Conservation (phyloP, 2,888 invertebrate species). For the Heliconius cydno region DNA sequence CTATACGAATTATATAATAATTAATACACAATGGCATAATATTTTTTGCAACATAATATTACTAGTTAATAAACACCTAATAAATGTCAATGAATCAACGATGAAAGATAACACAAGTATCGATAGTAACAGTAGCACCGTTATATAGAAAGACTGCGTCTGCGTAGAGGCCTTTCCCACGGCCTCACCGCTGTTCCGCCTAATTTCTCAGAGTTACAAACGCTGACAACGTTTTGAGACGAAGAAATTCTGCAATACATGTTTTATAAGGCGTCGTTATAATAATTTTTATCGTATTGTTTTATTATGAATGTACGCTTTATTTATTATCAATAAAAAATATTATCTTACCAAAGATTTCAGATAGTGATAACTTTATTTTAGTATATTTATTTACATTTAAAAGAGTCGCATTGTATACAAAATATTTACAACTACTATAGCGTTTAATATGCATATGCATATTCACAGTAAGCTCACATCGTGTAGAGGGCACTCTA, state of each 20-base stretch:
- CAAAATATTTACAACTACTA: slow-evolving; percentile 59
- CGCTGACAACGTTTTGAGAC: slow-evolving; percentile 57
- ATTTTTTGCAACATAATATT: background rate
- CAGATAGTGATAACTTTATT: background rate
- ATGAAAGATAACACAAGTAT: slow-evolving; percentile 32
- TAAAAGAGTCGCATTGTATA: slow-evolving; percentile 12
- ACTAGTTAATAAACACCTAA: background rate
- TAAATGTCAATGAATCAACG: slow-evolving; percentile 1
- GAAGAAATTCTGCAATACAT: slow-evolving; percentile 36
- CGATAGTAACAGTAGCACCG: slow-evolving; percentile 57
- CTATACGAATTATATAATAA: background rate
- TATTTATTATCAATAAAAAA: background rate
- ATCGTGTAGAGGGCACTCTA: slow-evolving; percentile 56
- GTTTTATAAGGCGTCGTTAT: slow-evolving; percentile 56
- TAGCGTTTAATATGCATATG: slow-evolving; percentile 57
- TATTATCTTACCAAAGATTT: background rate
- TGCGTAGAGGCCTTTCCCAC: slow-evolving; percentile 66
- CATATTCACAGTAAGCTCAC: slow-evolving; percentile 68
- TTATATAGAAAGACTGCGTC: slow-evolving; percentile 59
- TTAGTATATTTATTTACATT: background rate
- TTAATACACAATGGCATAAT: background rate
- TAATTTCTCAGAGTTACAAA: slow-evolving; percentile 60
- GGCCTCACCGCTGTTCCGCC: slow-evolving; percentile 64
- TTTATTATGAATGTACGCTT: background rate
- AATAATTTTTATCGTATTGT: background rate